Base-by-base conservation (phyloP, 1,140 invertebrate species). In the Homalodisca vitripennis region DNA sequence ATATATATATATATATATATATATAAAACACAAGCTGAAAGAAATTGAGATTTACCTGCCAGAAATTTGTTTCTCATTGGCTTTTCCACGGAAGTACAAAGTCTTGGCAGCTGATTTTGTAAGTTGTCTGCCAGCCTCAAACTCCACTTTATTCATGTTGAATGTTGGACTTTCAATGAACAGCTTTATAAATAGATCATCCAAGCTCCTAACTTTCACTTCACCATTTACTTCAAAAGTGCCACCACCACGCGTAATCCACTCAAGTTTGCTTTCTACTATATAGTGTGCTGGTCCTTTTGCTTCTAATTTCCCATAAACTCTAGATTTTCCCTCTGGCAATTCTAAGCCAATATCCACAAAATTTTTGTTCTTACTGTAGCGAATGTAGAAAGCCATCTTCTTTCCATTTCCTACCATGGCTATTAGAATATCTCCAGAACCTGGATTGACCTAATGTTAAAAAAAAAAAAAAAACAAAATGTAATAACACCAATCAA, bases 101-200 rank as follows among this genome's bases (percentile, higher is more conserved):
- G 82, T 82, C 66, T 88, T 89, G n/a, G 26, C 68, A 6, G 66
- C 69, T 46, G 78, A 81, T 12, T 84, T 85, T 0, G 80, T 80
- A 10, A 83, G 82, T 67, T 89, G 87, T 55, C 86, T 89, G 0
- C 81, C 79, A 26, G 88, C 82, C 51, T 89, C 85, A 0, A 88
- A 78, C 17, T 84, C 80, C 71, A 89, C 84, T 70, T 90, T 88
- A 53, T 91, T 84, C 0, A 87, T 73, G 17, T 88, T 85, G 1
- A 92, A 75, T 69, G 84, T 85, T 12, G 86, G 84, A 3, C 87
- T 87, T 75, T 91, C 86, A n/a, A 86, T 82, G 62, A 85, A 81
- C 0, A 84, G 73, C 69, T 85, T 85, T 20, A 92, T 76, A 34
- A 81, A 77, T 57, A 90, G 86, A 69, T 90, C 83, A 51, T 92